phyloP scores from a whole-genome alignment of 2,888 invertebrate genomes.

The Coleophora deauratella region DNA sequence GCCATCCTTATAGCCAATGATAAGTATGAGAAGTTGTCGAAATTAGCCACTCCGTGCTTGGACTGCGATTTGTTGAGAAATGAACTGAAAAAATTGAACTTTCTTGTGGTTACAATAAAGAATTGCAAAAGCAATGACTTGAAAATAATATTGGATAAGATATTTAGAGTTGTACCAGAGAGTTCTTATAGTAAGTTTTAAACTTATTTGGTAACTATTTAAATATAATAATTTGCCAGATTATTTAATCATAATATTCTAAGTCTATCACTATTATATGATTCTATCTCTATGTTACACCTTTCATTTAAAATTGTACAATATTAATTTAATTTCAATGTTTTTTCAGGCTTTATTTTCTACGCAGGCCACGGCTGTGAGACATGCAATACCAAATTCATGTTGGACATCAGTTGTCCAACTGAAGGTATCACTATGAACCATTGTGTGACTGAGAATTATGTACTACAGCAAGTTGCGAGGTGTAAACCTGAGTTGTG shows the following conservation, averaged over 20 bases:
- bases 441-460: constrained; percentile 65
- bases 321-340: too few species aligned
- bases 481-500: constrained; percentile 58
- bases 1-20: constrained; percentile 63
- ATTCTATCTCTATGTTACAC: too few species aligned
- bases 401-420: constrained; percentile 65
- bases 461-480: constrained; percentile 50
- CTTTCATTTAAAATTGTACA: too few species aligned
- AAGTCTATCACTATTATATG: too few species aligned
- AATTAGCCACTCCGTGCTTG: constrained; percentile 52
- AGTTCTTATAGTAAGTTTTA: constrained; percentile 63
- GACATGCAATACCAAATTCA: constrained; percentile 61
- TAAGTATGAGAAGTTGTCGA: constrained; percentile 48
- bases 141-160: constrained; percentile 31
- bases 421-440: constrained; percentile 40
- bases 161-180: constrained; percentile 42
- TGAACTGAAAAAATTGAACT: constrained; percentile 47
- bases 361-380: constrained; percentile 75
- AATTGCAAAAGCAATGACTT: constrained; percentile 39
- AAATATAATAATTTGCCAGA: too few species aligned
- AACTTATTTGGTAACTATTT: too few species aligned
- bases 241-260: too few species aligned
- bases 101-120: constrained; percentile 45
- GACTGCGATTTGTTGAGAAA: constrained; percentile 53
- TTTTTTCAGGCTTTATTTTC: constrained; percentile 62